Evolutionary conservation across 2,113 vertebrate genomes (phyloP).

Genomic region (Sardina pilchardus): DNA sequence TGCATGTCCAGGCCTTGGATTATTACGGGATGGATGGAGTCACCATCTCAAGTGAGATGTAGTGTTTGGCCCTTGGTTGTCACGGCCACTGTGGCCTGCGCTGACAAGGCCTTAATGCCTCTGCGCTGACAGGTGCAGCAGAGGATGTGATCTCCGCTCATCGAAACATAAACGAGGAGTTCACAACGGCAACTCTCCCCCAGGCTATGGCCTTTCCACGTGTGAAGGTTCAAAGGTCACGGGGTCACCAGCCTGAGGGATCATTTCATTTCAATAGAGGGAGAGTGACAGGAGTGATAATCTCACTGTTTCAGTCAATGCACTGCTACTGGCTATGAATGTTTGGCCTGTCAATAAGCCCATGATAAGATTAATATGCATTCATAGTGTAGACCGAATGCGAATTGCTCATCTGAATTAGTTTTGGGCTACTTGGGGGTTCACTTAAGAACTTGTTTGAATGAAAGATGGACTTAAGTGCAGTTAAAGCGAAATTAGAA

Average conservation of each 20-base stretch:
- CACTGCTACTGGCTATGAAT: background rate
- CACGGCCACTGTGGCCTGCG: background rate
- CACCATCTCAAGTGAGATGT: background rate
- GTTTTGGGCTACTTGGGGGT: background rate
- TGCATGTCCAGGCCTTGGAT: background rate
- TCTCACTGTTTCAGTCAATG: background rate
- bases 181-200: background rate
- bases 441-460: constrained; percentile 22
- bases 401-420: background rate
- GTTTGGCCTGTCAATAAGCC: background rate
- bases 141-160: constrained; percentile 24
- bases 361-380: background rate
- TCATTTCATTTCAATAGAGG: constrained; percentile 15
- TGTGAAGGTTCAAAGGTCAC: constrained; percentile 30
- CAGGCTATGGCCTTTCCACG: constrained; percentile 10
- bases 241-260: constrained; percentile 34
- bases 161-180: constrained; percentile 13
- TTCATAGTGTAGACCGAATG: background rate
- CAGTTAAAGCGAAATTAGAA: constrained; percentile 31
- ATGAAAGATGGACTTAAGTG: constrained; percentile 27
- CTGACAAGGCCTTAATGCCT: background rate
- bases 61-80: background rate
- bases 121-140: constrained; percentile 30
- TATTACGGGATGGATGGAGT: background rate
- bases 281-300: constrained; percentile 26